Evolutionary conservation across 2,888 invertebrate species (phyloP).

Genomic region (Trachelus iudaicus): DNA sequence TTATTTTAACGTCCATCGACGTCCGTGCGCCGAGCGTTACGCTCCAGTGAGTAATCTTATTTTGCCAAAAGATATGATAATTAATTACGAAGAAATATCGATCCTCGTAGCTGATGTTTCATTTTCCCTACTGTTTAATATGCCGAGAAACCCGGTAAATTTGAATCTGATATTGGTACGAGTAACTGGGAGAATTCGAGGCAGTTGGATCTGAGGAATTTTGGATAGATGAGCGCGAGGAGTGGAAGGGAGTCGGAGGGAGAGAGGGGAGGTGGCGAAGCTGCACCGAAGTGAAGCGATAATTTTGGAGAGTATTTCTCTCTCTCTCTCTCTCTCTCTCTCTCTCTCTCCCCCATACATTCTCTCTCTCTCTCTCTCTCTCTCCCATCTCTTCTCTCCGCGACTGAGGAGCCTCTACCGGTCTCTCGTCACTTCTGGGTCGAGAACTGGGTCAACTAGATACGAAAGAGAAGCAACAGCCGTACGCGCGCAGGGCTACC

Average conservation of each 20-base stretch:
- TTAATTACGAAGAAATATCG: background rate
- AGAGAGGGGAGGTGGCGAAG: background rate
- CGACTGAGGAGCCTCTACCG: background rate
- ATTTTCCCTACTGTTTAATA: background rate
- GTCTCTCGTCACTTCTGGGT: slow-evolving; percentile 16
- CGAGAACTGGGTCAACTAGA: slow-evolving; percentile 51
- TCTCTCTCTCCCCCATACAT: slow-evolving; percentile 8
- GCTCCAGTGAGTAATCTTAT: background rate
- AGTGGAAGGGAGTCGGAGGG: background rate
- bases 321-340: slow-evolving; percentile 33
- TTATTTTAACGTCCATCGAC: slow-evolving; percentile 20
- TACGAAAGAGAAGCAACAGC: slow-evolving; percentile 37
- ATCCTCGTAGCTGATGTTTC: background rate
- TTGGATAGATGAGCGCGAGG: background rate
- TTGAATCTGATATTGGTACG: background rate
- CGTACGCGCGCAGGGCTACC: slow-evolving; percentile 1
- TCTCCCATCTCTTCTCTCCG: background rate
- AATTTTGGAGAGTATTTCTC: slow-evolving; percentile 31
- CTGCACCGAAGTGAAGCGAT: slow-evolving; percentile 23
- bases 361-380: background rate
- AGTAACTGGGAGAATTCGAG: background rate
- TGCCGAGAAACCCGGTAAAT: background rate
- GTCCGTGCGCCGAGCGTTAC: background rate
- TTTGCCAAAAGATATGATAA: background rate
- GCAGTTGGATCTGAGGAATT: background rate